phyloP scores from a whole-genome alignment of 2,113 vertebrate species.

The Myotis lucifugus region DNA sequence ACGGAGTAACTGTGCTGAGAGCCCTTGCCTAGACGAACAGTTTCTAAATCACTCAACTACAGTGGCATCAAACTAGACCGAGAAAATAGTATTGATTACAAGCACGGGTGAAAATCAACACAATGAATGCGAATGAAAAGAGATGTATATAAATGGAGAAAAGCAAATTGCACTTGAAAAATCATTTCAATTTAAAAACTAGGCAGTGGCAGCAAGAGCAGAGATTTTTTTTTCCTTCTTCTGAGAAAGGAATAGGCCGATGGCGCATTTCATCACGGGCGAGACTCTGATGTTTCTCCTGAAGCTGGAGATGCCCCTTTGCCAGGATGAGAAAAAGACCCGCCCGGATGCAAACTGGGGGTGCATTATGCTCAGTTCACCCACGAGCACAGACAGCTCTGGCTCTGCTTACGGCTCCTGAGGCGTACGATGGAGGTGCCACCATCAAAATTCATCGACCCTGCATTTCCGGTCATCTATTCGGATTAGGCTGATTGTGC shows the following conservation, averaged over 20 bases:
- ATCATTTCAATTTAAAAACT: constrained; percentile 68
- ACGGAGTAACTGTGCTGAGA: not conserved
- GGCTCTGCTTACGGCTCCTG: constrained; percentile 60
- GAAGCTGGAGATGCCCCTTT: constrained; percentile 72
- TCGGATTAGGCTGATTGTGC: constrained; percentile 52
- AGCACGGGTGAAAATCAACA: constrained; percentile 56
- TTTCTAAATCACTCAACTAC: constrained; percentile 29
- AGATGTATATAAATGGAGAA: constrained; percentile 46
- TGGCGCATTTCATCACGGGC: constrained; percentile 65
- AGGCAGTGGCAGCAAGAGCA: constrained; percentile 26
- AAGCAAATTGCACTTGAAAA: constrained; percentile 73
- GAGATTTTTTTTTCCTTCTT: not conserved
- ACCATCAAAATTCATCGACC: constrained; percentile 56
- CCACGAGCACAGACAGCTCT: constrained; percentile 40
- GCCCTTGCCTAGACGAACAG: not conserved
- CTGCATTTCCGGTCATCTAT: constrained; percentile 45
- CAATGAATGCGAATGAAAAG: constrained; percentile 52
- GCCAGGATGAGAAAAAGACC: constrained; percentile 75
- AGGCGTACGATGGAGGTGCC: constrained; percentile 39
- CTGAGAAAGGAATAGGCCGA: constrained; percentile 51
- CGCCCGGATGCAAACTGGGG: constrained; percentile 67
- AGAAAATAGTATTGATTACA: constrained; percentile 22
- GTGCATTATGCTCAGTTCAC: constrained; percentile 72
- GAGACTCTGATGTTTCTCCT: constrained; percentile 69
- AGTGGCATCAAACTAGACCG: not conserved